Evolutionary conservation across 2,888 invertebrate species (phyloP).

Genomic region (Cheilosia soror): DNA sequence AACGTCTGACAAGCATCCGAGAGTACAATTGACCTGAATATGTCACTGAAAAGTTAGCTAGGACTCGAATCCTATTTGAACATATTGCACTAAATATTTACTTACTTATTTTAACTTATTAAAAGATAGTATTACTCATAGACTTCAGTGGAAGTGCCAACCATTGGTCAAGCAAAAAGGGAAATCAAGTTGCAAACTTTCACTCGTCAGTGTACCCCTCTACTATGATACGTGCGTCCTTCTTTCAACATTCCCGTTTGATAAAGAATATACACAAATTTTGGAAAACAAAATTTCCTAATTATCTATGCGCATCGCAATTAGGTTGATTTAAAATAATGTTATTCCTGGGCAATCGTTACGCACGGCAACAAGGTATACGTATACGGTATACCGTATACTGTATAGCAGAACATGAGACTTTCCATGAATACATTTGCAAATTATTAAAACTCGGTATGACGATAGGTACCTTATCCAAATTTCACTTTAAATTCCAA

Average conservation of each 20-base stretch:
- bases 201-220: background rate
- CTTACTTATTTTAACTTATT: too few species aligned
- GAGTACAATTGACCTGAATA: too few species aligned
- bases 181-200: background rate
- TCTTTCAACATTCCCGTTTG: too few species aligned
- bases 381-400: too few species aligned
- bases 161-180: too few species aligned
- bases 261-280: background rate
- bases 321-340: constrained; percentile 36
- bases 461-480: constrained; percentile 4
- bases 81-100: too few species aligned
- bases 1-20: too few species aligned
- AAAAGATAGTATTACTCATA: too few species aligned
- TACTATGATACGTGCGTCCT: background rate
- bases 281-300: constrained; percentile 27
- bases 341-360: constrained; percentile 22
- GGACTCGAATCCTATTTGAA: too few species aligned
- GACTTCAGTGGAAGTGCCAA: too few species aligned
- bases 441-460: constrained; percentile 16
- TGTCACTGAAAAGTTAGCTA: too few species aligned
- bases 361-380: constrained; percentile 1
- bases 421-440: constrained; percentile 59
- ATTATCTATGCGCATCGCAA: constrained; percentile 71
- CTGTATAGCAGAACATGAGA: background rate
- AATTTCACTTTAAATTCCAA: constrained; percentile 22